Evolutionary conservation across 2,113 vertebrate genomes (phyloP).

Genomic region (Halichoerus grypus): DNA sequence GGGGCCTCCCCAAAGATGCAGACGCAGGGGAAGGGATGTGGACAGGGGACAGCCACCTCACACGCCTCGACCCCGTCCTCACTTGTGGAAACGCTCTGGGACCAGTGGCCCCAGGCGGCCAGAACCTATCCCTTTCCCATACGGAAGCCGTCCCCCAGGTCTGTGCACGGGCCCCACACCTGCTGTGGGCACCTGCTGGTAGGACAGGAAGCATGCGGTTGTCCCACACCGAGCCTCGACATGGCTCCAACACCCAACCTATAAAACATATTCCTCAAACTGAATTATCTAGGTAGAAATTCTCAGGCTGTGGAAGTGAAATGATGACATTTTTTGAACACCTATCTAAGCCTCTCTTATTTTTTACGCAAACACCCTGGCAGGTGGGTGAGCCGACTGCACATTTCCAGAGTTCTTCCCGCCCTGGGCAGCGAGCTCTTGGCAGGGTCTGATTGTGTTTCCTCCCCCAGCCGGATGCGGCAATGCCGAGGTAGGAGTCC

Average conservation of each 20-base stretch:
- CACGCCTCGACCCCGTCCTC: accelerated
- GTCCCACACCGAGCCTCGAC: background rate
- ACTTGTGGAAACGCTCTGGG: accelerated
- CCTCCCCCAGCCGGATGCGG: too few relatives aligned
- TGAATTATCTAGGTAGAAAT: background rate
- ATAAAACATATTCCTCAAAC: background rate
- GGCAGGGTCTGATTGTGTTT: accelerated
- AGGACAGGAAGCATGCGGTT: background rate
- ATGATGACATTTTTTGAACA: accelerated
- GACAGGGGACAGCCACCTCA: background rate
- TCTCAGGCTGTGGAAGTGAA: background rate
- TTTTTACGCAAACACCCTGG: background rate
- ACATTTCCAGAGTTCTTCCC: accelerated
- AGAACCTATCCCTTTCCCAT: background rate
- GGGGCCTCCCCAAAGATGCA: background rate
- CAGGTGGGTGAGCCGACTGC: accelerated
- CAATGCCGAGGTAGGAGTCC: accelerated
- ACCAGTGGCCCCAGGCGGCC: accelerated
- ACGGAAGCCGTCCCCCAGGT: background rate
- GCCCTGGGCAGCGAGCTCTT: accelerated
- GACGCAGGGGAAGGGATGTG: accelerated
- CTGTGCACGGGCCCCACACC: accelerated
- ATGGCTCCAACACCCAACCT: background rate
- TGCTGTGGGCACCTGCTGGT: background rate
- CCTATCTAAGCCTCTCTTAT: accelerated